Conservation (phyloP, 2,113 vertebrate species). For the Vidua macroura region DNA sequence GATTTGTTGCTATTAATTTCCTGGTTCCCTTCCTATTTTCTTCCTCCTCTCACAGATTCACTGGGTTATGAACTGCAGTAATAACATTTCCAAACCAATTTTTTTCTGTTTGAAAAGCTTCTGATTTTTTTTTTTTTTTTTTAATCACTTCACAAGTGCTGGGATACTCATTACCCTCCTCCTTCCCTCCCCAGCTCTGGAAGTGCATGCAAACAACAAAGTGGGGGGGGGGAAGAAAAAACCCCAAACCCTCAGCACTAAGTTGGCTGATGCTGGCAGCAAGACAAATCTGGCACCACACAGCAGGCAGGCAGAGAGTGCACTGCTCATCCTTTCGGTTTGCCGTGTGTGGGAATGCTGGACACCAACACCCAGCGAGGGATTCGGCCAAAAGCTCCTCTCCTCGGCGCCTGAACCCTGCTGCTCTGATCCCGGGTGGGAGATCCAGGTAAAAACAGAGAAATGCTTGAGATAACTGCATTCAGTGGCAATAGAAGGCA, state of each 20-base stretch:
- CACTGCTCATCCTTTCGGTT: conserved; percentile 69
- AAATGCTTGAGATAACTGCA: background rate
- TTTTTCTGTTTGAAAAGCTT: conserved; percentile 5
- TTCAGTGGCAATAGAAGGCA: background rate
- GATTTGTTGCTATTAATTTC: conserved; percentile 41
- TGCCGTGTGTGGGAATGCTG: conserved; percentile 76
- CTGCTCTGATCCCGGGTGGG: conserved; percentile 26
- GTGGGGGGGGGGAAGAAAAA: fast-evolving
- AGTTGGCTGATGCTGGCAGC: conserved; percentile 78
- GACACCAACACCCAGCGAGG: conserved; percentile 59
- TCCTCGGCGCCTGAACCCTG: background rate
- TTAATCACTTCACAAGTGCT: background rate
- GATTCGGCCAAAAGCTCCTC: conserved; percentile 28
- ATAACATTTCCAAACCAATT: conserved; percentile 15
- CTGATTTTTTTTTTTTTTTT: background rate
- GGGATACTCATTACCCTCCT: conserved; percentile 1
- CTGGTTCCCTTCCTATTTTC: conserved; percentile 1
- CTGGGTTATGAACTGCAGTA: conserved; percentile 22
- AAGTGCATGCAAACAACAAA: conserved; percentile 41
- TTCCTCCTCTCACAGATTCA: background rate
- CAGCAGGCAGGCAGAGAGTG: conserved; percentile 67
- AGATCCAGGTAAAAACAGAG: conserved; percentile 70
- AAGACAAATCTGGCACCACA: conserved; percentile 77
- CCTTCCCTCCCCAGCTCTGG: conserved; percentile 32
- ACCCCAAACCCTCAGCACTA: conserved; percentile 60